Base-by-base conservation (phyloP, 1,140 invertebrate genomes). In the Saccostrea glomerata region DNA sequence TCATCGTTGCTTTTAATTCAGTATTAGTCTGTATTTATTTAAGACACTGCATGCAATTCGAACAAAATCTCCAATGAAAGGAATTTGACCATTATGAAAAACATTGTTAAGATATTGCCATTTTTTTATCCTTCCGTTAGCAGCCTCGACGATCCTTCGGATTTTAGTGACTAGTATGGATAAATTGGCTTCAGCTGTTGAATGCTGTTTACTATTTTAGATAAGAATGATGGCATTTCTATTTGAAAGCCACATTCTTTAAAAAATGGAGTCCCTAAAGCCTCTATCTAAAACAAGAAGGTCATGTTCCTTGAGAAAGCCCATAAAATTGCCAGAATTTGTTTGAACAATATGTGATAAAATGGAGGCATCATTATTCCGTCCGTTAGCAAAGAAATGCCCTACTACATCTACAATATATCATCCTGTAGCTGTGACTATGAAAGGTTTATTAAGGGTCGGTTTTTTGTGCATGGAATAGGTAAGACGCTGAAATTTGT, bases 41-140 rank as follows among this genome's bases (percentile, higher is more conserved):
- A 36, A 36, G 30, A 36, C 23, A 23, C 20, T 23, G n/a, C 20
- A 7, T 25, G 23, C 17, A 23, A 70, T 70, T 7, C 66, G 66
- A 11, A n/a, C n/a, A 20, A 70, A 70, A n/a, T 20, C 66, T 23
- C 3, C 66, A 9, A 70, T 70, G n/a, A 23, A 5, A 11, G 66
- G 66, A 70, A 70, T 23, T n/a, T n/a, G n/a, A 70, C n/a, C 11
- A 25, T 70, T 70, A 70, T 20, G 66, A n/a, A 70, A 5, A n/a
- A 23, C n/a, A 70, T 70, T 70, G 20, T 70, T 70, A 70, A 70
- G n/a, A 70, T n/a, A 70, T 70, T 12, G 66, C 66, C 66, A 70
- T 23, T 70, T 70, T 5, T 70, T 70, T 23, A 70, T 70, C 9
- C 66, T 70, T 23, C 66, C 20, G n/a, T 70, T 20, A 70, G 17